phyloP scores from a whole-genome alignment of 2,113 vertebrate species.

The Morphnarchus princeps region DNA sequence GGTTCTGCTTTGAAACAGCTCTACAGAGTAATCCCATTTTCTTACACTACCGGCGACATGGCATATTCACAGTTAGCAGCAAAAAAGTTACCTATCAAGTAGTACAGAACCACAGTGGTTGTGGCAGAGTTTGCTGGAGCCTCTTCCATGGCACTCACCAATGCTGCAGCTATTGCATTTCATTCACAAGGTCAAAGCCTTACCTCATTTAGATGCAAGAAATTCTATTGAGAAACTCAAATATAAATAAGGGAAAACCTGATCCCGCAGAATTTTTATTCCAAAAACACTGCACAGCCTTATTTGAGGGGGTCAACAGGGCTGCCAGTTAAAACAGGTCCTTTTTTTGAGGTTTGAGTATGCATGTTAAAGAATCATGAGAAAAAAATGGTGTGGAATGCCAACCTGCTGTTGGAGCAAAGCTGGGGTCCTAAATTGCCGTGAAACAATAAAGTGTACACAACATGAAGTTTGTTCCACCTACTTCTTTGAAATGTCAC shows the following conservation, averaged over 20 bases:
- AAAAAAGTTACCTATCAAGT: neutral
- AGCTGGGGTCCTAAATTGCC: neutral
- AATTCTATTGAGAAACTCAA: neutral
- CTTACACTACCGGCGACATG: neutral
- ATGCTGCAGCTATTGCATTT: neutral
- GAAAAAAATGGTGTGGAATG: neutral
- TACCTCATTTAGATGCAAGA: neutral
- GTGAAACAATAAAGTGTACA: neutral
- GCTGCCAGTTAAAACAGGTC: neutral
- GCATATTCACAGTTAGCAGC: neutral
- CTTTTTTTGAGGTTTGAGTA: neutral
- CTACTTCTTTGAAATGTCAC: neutral
- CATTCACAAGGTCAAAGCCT: neutral
- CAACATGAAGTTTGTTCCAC: neutral
- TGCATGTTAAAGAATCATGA: neutral
- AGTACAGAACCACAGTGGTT: neutral
- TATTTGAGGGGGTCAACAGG: neutral
- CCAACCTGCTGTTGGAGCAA: neutral
- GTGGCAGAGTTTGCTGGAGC: neutral
- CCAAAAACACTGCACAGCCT: neutral
- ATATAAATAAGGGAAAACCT: neutral
- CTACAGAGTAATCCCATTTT: neutral
- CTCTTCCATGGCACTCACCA: neutral
- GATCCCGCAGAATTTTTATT: neutral
- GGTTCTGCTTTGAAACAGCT: neutral